Conservation (phyloP, 2,797 vertebrate genomes). For the Ctenosaura bakeri region DNA sequence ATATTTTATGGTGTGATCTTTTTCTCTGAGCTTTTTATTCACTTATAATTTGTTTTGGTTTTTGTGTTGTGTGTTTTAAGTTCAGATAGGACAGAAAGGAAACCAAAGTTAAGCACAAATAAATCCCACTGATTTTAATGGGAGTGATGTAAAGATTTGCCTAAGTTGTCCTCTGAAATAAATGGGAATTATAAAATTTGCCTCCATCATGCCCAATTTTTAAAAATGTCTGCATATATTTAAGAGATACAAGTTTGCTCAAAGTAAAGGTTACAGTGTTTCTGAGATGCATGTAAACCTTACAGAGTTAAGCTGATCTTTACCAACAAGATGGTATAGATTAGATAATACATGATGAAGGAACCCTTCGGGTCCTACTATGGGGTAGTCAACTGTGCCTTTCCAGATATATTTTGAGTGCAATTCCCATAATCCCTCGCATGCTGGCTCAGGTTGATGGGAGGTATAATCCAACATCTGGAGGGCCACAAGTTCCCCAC, state of each 20-base stretch:
- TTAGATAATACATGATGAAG: no score
- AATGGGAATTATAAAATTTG: background rate
- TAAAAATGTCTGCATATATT: background rate
- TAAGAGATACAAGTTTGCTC: background rate
- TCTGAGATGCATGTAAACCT: background rate
- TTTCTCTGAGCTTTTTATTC: background rate
- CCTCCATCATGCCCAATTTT: no score
- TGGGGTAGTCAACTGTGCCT: no score
- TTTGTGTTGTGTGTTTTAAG: background rate
- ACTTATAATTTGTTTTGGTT: background rate
- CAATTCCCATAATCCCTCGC: no score
- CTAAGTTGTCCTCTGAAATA: background rate
- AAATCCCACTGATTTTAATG: background rate
- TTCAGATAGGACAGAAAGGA: background rate
- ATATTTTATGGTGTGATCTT: conserved; percentile 81
- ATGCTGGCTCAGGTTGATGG: no score
- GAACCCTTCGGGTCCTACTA: background rate
- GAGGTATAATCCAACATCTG: no score
- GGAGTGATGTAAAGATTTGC: background rate
- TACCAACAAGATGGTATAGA: no score
- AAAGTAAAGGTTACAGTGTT: background rate
- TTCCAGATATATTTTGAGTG: no score
- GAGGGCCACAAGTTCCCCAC: no score
- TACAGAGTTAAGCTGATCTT: no score
- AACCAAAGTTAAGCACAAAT: background rate